Evolutionary conservation across 2,113 vertebrate genomes (phyloP).

Genomic region (Etheostoma cragini): DNA sequence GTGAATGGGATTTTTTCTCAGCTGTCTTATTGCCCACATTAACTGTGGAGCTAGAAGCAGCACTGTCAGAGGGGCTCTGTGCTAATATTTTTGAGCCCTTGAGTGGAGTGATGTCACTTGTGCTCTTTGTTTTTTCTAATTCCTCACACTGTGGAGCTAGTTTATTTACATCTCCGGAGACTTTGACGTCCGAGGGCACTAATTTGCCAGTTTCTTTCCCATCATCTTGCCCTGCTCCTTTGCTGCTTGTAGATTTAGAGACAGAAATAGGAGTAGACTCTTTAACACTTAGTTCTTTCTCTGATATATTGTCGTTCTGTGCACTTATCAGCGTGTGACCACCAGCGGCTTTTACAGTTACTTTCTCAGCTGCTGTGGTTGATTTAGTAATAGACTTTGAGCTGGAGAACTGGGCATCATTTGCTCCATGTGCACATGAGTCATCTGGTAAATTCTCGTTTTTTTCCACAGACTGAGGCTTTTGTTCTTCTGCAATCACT

Average conservation of each 20-base stretch:
- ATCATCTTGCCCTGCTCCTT: not conserved
- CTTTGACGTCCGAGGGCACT: slow-evolving; percentile 18
- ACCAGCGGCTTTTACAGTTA: slow-evolving; percentile 30
- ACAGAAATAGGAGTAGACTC: slow-evolving; percentile 15
- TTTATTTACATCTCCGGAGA: not conserved
- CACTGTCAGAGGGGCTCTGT: not conserved
- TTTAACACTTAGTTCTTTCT: slow-evolving; percentile 7
- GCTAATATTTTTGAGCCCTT: slow-evolving; percentile 12
- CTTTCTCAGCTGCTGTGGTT: slow-evolving; percentile 23
- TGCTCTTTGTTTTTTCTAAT: slow-evolving; percentile 5
- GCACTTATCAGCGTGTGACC: slow-evolving; percentile 1
- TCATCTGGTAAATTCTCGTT: slow-evolving; percentile 54
- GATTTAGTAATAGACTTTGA: slow-evolving; percentile 39
- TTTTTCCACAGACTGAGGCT: slow-evolving; percentile 68
- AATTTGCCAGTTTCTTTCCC: slow-evolving; percentile 10
- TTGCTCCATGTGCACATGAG: slow-evolving; percentile 66
- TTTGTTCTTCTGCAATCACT: slow-evolving; percentile 29
- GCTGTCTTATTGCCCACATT: slow-evolving; percentile 6
- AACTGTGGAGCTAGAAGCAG: not conserved
- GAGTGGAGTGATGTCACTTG: slow-evolving; percentile 4
- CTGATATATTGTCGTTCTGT: not conserved
- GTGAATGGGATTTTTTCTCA: slow-evolving; percentile 12
- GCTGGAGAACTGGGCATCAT: slow-evolving; percentile 40
- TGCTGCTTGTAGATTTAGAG: slow-evolving; percentile 11
- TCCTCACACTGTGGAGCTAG: not conserved